Base-by-base conservation (phyloP, 1,140 invertebrate species). In the Chironomus tepperi region DNA sequence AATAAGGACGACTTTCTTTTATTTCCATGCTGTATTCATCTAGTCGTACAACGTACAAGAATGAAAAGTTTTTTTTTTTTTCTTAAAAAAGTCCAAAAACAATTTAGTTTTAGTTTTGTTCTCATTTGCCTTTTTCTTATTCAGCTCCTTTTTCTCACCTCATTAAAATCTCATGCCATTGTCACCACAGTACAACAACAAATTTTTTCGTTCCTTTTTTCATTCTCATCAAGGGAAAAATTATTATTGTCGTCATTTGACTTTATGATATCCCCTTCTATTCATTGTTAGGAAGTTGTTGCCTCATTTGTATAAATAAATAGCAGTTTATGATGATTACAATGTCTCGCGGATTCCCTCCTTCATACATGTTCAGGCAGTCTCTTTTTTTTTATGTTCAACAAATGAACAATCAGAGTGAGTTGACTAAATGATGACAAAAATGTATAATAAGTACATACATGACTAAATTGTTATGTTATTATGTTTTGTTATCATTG, bases 111-210 rank as follows among this genome's bases (percentile, higher is more conserved):
- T 70, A 57, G 47, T 57, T 57, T 57, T 7, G n/a, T 7, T 2
- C 47, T n/a, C 47, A 10, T 57, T 57, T 34, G 24, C 24, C 24
- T 34, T 34, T n/a, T 57, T 57, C 7, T 57, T 2, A 57, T 57
- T 57, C n/a, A 57, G n/a, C n/a, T 9, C 65, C 65, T 18, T 70
- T 70, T 70, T 70, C 47, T 18, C 65, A 70, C 65, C 65, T 70
- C 65, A 70, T 70, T 70, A 70, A 70, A 70, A 70, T 70, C 65
- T 70, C 19, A 70, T 70, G 16, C 65, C 12, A n/a, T 57, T 57
- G 47, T 57, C 15, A 47, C 15, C 24, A 34, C 24, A 34, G 24
- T 34, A 34, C 24, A 34, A 34, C 24, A 34, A 34, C 24, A 34
- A 34, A n/a, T 12, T 5, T 57, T 57, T 57, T 57, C 5, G 47